Evolutionary conservation across 2,888 invertebrate species (phyloP).

Genomic region (Drosophila paucipuncta): DNA sequence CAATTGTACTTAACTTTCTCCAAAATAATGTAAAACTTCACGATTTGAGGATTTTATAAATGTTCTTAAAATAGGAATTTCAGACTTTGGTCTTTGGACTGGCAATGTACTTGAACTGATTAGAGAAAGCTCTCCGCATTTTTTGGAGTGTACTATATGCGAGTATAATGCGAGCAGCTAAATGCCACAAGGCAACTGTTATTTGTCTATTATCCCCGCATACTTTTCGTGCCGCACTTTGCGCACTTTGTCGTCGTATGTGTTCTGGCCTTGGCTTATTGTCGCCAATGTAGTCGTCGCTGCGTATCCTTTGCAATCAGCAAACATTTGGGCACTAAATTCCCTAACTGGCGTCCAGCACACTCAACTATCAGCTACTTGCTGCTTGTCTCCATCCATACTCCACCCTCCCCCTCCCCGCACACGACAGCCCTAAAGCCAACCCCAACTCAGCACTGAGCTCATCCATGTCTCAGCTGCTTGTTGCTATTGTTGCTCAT

Average conservation of each 20-base stretch:
- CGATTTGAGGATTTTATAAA: not conserved
- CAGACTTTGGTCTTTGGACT: not conserved
- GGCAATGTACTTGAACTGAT: not conserved
- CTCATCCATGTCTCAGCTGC: constrained; percentile 45
- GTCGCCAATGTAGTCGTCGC: constrained; percentile 67
- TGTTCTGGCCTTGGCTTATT: constrained; percentile 68
- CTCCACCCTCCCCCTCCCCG: too few species aligned
- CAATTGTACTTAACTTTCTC: not conserved
- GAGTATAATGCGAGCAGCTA: constrained; percentile 61
- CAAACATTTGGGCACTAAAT: constrained; percentile 81
- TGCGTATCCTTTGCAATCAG: constrained; percentile 80
- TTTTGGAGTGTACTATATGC: constrained; percentile 22
- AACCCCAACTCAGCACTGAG: constrained; percentile 11
- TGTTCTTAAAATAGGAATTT: not conserved
- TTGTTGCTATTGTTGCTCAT: constrained; percentile 79
- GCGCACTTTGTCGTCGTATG: constrained; percentile 30
- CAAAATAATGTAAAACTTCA: not conserved
- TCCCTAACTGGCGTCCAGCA: constrained; percentile 61
- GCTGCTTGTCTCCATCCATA: constrained; percentile 11
- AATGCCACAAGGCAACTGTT: constrained; percentile 81
- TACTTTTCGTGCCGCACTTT: constrained; percentile 55
- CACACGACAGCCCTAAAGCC: not conserved
- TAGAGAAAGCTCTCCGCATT: not conserved
- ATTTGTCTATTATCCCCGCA: constrained; percentile 79
- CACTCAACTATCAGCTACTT: constrained; percentile 74